phyloP scores from a whole-genome alignment of 2,113 vertebrate species.

The Taxidea taxus region DNA sequence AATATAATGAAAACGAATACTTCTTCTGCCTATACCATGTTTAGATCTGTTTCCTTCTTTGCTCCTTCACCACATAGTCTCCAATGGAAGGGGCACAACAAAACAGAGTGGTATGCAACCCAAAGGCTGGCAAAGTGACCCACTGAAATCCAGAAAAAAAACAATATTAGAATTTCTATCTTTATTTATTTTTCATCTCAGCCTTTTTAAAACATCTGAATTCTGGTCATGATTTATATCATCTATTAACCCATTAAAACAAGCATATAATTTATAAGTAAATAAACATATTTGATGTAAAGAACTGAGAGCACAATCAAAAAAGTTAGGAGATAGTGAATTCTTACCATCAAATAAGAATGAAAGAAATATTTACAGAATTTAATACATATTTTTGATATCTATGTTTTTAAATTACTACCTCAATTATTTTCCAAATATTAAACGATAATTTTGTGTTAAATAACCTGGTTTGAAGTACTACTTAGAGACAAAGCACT shows the following conservation, averaged over 20 bases:
- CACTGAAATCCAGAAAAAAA: background rate
- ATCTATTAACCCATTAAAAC: background rate
- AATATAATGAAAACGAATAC: background rate
- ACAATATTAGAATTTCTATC: background rate
- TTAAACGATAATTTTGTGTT: background rate
- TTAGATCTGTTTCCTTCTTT: background rate
- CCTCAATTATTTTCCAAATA: background rate
- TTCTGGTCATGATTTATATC: background rate
- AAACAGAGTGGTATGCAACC: background rate
- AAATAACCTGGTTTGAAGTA: background rate
- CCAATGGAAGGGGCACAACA: background rate
- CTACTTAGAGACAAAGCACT: background rate
- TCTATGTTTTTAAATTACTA: background rate
- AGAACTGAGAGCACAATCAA: background rate
- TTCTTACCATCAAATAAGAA: background rate
- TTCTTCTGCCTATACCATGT: background rate
- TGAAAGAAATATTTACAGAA: background rate
- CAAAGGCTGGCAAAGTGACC: background rate
- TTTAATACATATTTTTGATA: background rate
- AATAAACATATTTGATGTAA: background rate
- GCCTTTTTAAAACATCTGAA: background rate
- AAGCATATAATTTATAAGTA: background rate
- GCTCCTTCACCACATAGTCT: background rate
- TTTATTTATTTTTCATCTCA: background rate
- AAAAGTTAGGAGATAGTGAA: background rate